phyloP scores from a whole-genome alignment of 1,140 invertebrate species.

The Aphidius ervi region DNA sequence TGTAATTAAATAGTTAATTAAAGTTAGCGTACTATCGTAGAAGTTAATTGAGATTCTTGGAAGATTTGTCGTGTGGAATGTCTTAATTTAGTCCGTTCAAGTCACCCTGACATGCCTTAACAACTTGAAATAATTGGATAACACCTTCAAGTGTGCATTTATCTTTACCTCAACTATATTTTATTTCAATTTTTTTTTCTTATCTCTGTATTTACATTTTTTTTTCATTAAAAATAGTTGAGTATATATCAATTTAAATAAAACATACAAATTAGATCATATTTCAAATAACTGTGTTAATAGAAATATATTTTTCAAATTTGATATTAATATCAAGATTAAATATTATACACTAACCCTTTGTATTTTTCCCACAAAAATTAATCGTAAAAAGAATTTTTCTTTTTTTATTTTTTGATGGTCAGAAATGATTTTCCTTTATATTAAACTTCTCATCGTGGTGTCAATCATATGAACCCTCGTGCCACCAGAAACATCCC shows the following conservation, averaged over 20 bases:
- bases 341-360: neutral
- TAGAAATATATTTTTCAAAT: neutral
- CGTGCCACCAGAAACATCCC: neutral
- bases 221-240: neutral
- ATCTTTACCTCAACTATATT: neutral
- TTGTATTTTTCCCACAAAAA: conserved; percentile 23
- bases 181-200: conserved; percentile 9
- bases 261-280: neutral
- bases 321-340: conserved; percentile 4
- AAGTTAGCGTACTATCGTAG: conserved; percentile 28
- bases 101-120: conserved; percentile 53
- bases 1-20: conserved; percentile 56
- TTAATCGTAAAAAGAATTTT: conserved; percentile 25
- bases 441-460: conserved; percentile 32
- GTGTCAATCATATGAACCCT: conserved; percentile 42
- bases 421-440: conserved; percentile 38
- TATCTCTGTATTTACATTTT: conserved; percentile 1
- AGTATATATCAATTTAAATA: too few relatives aligned
- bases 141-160: conserved; percentile 35
- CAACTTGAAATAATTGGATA: conserved; percentile 56
- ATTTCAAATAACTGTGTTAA: neutral
- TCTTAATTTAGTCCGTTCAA: conserved; percentile 56
- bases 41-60: conserved; percentile 57
- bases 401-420: conserved; percentile 6
- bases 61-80: conserved; percentile 55